Evolutionary conservation across 1,140 invertebrate species (phyloP), one percentile per base, ranked within the genome.

Genomic region (Mycetomoellerius zeteki): DNA sequence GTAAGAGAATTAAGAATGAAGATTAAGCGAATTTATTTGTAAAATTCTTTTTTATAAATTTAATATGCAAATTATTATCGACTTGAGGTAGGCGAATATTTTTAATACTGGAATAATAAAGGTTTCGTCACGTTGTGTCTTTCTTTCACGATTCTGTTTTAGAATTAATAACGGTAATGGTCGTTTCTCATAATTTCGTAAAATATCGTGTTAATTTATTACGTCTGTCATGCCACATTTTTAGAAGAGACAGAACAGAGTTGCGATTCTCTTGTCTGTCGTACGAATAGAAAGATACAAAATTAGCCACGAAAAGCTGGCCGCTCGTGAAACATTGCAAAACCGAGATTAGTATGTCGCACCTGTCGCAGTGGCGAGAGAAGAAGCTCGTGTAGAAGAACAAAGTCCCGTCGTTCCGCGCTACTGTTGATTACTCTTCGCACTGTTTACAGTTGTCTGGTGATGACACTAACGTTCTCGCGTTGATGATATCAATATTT

Each of bases 231-330:
- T 3, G 47, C 6, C 33, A 21, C 52, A 50, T 82, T 73, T 82
- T 71, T 47, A 56, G 43, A 37, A 50, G 50, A 58, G 50, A 58
- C 10, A 72, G 33, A 82, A 72, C 54, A 30, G 33, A 50, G 56
- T 71, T 33, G 65, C 16, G 19, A 81, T 71, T 82, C 67, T 58
- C 52, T 47, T 82, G 80, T 60, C 67, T 24, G 52, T 50, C 24
- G 67, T 73, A 24, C 47, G 77, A 71, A 80, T n/a, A 71, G 77
- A 47, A 72, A 43, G 52, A 60, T 80, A 82, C 67, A 82, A 37
- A 82, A 82, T 82, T 82, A 82, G 80, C 37, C 67, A 82, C 67
- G 33, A 82, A n/a, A n/a, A 82, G 80, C 80, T 82, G 80, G 80
- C 80, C 33, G 80, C 71, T 82, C 37, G 37, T 58, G 80, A 73